Evolutionary conservation across 2,797 vertebrate genomes (phyloP).

Genomic region (Oreonectes daqikongensis): DNA sequence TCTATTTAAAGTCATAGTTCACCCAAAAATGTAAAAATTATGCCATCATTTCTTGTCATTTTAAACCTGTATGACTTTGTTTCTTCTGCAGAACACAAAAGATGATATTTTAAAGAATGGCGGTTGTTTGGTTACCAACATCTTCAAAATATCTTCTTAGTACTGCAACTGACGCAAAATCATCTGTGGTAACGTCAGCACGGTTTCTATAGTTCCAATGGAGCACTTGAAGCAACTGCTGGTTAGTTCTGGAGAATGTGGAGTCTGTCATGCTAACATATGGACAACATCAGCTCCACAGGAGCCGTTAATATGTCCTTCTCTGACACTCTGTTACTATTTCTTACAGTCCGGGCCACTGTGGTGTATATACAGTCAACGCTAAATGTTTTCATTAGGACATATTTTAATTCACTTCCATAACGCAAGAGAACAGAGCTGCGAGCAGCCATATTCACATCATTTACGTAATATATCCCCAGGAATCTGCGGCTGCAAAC

Average conservation of each 20-base stretch:
- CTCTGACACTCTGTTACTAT: slow-evolving; percentile 79
- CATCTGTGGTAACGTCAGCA: slow-evolving; percentile 1
- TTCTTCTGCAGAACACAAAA: too few relatives aligned
- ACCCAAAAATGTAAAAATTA: too few relatives aligned
- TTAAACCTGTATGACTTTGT: too few relatives aligned
- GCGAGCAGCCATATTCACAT: slow-evolving; percentile 62
- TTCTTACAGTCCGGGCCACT: slow-evolving; percentile 79
- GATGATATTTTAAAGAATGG: too few relatives aligned
- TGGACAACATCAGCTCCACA: slow-evolving; percentile 77
- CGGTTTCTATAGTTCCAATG: slow-evolving; percentile 7
- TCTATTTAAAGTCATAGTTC: background rate
- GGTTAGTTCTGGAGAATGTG: slow-evolving; percentile 45
- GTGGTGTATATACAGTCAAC: slow-evolving; percentile 78
- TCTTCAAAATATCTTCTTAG: too few relatives aligned
- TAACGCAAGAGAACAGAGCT: slow-evolving; percentile 60
- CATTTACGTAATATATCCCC: slow-evolving; percentile 68
- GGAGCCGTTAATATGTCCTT: slow-evolving; percentile 75
- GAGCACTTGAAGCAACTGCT: slow-evolving; percentile 31
- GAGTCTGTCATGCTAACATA: slow-evolving; percentile 71
- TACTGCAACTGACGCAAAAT: background rate
- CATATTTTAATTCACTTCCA: slow-evolving; percentile 80
- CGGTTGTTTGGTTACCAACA: too few relatives aligned
- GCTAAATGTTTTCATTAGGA: slow-evolving; percentile 83
- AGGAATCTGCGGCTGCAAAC: slow-evolving; percentile 71
- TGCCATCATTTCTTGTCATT: too few relatives aligned